Evolutionary conservation across 2,113 vertebrate species (phyloP).

Genomic region (Pardalotus punctatus): DNA sequence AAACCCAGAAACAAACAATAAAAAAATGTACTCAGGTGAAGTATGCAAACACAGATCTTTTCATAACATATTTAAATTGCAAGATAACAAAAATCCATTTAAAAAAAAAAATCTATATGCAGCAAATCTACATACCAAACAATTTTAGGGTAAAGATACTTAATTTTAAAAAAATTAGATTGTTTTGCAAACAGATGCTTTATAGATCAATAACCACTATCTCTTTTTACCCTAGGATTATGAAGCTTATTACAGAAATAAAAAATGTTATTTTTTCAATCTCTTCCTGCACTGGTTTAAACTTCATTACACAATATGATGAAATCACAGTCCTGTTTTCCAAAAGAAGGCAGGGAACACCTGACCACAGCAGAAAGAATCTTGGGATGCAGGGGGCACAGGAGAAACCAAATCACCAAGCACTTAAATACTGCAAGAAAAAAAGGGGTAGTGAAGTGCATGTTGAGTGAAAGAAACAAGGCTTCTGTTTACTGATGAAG

Average conservation of each 20-base stretch:
- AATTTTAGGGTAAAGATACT: background rate
- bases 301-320: constrained; percentile 14
- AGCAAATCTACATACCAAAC: background rate
- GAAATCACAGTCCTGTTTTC: constrained; percentile 28
- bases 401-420: background rate
- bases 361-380: constrained; percentile 42
- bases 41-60: background rate
- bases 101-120: background rate
- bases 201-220: background rate
- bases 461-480: background rate
- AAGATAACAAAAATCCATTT: background rate
- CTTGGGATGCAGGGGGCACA: background rate
- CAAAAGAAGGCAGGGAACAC: constrained; percentile 17
- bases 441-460: background rate
- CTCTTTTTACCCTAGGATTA: background rate
- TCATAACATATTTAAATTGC: background rate
- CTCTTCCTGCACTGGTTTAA: constrained; percentile 13
- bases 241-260: background rate
- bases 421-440: background rate
- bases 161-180: background rate
- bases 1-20: too few relatives aligned
- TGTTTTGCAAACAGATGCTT: background rate
- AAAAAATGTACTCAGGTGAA: background rate
- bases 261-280: background rate
- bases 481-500: background rate